Evolutionary conservation across 1,140 invertebrate species (phyloP), one percentile per base, ranked within the genome.

Genomic region (Pomacea maculata): DNA sequence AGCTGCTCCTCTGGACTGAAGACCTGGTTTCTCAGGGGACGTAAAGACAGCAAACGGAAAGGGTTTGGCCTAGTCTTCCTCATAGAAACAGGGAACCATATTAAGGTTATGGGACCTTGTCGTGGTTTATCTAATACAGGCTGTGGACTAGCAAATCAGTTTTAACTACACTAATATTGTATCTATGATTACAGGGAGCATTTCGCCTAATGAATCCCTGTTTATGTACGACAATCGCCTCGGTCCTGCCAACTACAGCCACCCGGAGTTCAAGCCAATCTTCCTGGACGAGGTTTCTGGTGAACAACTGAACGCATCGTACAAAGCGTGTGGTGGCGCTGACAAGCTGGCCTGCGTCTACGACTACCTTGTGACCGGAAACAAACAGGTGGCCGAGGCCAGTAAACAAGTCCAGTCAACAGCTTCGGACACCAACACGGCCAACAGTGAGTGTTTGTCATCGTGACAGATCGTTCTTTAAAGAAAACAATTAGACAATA

Each of bases 311-410:
- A 6, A 14, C 25, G 54, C 29, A 3, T 65, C 78, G 19, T 45
- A 14, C 11, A n/a, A 17, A 15, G 34, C 25, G 21, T 79, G 78
- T 71, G 78, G 78, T 6, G 61, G 17, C 1, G 71, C 29, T 21
- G 55, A 79, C 45, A 67, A 67, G 19, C 14, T 71, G n/a, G 78
- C 65, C n/a, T 79, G 78, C 55, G 55, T 79, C 65, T 79, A 79
- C 55, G 78, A 79, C 52, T 79, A 21, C 34, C 19, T 79, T 15
- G 78, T 52, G 15, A 79, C 78, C 15, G 78, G 78, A 17, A 71
- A 67, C 45, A 15, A 34, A 21, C 34, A 29, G 25, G 45, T 79
- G 45, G 65, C 78, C 9, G 29, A 71, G 8, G 54, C 29, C 29
- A 79, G 65, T 29, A 79, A 71, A 54, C 9, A 79, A 21, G 15